These are phyloP conservation scores for Gibbula magus DNA, from an alignment of 2,888 invertebrate genomes.

Conservation along the genomic window DNA sequence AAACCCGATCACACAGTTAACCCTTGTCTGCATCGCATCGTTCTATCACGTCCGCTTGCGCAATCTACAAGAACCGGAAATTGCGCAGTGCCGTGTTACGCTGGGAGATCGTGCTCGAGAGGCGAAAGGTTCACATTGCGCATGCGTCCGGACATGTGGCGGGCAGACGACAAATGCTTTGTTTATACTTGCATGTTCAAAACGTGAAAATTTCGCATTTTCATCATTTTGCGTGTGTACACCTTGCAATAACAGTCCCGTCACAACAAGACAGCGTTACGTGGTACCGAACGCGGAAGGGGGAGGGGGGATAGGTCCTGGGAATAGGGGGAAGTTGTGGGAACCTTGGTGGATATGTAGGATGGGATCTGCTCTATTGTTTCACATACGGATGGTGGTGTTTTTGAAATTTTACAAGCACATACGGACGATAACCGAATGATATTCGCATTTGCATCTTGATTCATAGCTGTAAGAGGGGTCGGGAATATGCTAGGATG, in stretches of 20 bases:
- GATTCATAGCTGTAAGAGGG: no score
- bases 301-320: background rate
- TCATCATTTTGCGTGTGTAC: constrained; percentile 19
- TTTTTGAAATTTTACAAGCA: no score
- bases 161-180: background rate
- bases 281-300: background rate
- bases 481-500: no score
- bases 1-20: constrained; percentile 13
- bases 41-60: constrained; percentile 15
- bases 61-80: constrained; percentile 18
- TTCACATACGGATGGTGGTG: no score
- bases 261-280: constrained; percentile 12
- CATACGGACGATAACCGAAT: no score
- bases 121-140: background rate
- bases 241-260: background rate
- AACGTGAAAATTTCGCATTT: constrained; percentile 22
- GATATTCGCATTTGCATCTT: no score
- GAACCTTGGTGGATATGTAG: background rate
- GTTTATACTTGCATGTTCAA: constrained; percentile 17
- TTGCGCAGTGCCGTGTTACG: constrained; percentile 14
- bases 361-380: background rate
- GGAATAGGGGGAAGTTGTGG: background rate
- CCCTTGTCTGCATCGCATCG: background rate
- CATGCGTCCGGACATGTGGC: background rate
- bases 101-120: background rate